Percentiles rank a stretch among this genome's conserved stretches.
phyloP scores from a whole-genome alignment of 2,113 vertebrate genomes.

The Machaerirhynchus nigripectus region DNA sequence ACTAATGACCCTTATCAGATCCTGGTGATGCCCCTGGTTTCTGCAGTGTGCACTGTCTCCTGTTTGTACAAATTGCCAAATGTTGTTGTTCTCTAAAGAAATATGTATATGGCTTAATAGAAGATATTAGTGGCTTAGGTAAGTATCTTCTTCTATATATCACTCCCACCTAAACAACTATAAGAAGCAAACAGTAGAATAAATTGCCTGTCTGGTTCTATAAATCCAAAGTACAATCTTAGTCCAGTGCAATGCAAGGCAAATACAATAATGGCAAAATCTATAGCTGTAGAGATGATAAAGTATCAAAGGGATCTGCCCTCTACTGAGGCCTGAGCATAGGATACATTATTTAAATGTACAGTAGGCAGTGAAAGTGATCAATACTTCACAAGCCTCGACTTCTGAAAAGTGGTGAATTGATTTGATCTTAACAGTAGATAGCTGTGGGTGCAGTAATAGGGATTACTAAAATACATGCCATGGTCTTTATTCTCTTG shows the following conservation, averaged over 20 bases:
- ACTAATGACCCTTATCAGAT: not conserved
- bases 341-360: conserved; percentile 64
- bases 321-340: conserved; percentile 6
- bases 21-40: not conserved
- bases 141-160: conserved; percentile 41
- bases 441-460: not conserved
- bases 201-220: conserved; percentile 64
- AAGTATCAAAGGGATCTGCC: conserved; percentile 32
- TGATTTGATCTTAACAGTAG: not conserved
- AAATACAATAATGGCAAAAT: conserved; percentile 74
- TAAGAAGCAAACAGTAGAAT: conserved; percentile 68
- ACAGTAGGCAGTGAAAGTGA: conserved; percentile 21
- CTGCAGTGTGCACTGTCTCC: not conserved
- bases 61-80: not conserved
- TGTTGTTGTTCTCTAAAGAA: not conserved
- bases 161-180: conserved; percentile 52
- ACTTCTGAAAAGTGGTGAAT: not conserved
- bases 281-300: conserved; percentile 65
- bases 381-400: conserved; percentile 36
- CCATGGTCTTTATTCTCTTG: not conserved
- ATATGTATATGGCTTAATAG: conserved; percentile 5
- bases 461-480: not conserved
- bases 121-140: conserved; percentile 52
- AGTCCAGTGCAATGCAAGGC: conserved; percentile 44
- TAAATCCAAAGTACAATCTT: conserved; percentile 71